Evolutionary conservation across 2,113 vertebrate genomes (phyloP), one percentile per base, ranked within the genome.

Genomic region (Phocoena phocoena): DNA sequence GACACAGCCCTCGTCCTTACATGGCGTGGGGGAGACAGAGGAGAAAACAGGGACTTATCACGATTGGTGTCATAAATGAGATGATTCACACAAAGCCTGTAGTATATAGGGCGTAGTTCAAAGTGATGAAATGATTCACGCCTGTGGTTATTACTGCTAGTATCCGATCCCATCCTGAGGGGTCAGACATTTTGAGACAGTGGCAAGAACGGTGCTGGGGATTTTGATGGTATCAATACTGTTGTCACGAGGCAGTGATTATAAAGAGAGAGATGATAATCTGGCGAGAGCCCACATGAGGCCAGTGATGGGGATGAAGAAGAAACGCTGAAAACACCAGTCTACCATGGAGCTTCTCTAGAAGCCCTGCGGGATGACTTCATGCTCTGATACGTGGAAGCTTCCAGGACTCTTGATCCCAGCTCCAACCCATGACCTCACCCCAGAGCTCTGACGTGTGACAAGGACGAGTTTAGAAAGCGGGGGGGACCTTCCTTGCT

Each of bases 41-140:
- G 55, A 95, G 55, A 90, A 86, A 82, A 41, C 25, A 84, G 88
- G n/a, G 11, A 31, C 77, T 25, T 4, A 20, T n/a, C 71, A 62
- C 13, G 9, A 6, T 28, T 17, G 58, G 20, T 80, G 53, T 73
- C 36, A 38, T 31, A 23, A 36, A n/a, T 41, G 44, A 84, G 86
- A 71, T 6, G 3, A 44, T n/a, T 85, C 80, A 68, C 2, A 0
- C 1, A 26, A 12, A 82, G 31, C 31, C 38, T 53, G 88, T 76
- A 9, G 28, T 41, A 33, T 3, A 28, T 0, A 60, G 41, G 14
- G 20, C 14, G 10, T 4, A 38, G n/a, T 15, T 90, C 73, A 87
- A 38, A 33, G 18, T 6, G 28, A 53, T 0, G 2, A 13, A 4
- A 6, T 1, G 81, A 67, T 14, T 82, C 36, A 2, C 3, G 17